phyloP scores from a whole-genome alignment of 2,113 vertebrate genomes.

The Tympanuchus pallidicinctus region DNA sequence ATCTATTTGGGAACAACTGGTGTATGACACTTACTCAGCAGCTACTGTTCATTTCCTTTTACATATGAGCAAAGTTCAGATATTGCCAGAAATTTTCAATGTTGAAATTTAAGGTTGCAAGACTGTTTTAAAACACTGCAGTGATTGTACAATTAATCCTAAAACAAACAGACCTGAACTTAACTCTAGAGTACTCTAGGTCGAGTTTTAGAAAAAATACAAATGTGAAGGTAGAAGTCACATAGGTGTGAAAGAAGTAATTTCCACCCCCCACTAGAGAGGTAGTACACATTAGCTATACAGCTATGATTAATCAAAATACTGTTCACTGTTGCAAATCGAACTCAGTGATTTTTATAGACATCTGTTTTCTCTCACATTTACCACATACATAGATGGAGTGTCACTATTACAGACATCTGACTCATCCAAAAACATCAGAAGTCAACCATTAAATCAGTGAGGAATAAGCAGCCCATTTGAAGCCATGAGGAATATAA shows the following conservation, averaged over 20 bases:
- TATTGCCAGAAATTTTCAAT: neutral
- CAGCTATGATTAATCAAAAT: slow-evolving; percentile 37
- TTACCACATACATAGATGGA: slow-evolving; percentile 60
- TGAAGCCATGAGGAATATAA: slow-evolving; percentile 14
- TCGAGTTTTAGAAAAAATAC: neutral
- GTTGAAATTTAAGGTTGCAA: neutral
- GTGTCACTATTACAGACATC: slow-evolving; percentile 51
- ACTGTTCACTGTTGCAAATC: neutral
- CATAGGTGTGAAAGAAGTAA: neutral
- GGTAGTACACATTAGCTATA: neutral
- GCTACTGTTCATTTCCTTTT: neutral
- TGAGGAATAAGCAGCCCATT: slow-evolving; percentile 30
- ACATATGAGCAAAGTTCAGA: neutral
- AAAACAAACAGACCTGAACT: neutral
- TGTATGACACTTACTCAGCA: neutral
- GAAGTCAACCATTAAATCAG: slow-evolving; percentile 45
- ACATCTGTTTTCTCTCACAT: slow-evolving; percentile 66
- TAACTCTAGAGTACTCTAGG: neutral
- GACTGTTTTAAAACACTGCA: neutral
- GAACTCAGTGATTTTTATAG: slow-evolving; percentile 47
- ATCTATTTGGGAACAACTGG: neutral
- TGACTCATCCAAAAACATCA: slow-evolving; percentile 57
- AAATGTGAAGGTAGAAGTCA: neutral
- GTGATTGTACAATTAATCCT: neutral
- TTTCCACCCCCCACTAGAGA: neutral